Evolutionary conservation across 2,113 vertebrate genomes (phyloP).

Genomic region (Chunga burmeisteri): DNA sequence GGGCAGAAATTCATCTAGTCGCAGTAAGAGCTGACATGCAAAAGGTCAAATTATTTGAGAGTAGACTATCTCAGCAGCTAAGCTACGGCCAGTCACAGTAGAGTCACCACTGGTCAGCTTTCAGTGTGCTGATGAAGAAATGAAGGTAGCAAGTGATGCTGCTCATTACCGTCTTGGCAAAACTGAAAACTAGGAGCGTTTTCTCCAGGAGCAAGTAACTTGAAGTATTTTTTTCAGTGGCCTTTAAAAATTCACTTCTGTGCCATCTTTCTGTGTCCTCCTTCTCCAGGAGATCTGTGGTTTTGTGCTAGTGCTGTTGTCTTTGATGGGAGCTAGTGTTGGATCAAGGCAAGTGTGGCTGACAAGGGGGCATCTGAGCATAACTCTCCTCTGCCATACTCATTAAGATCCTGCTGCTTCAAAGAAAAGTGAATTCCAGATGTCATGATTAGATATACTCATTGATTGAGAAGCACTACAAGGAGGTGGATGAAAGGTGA

Average conservation of each 20-base stretch:
- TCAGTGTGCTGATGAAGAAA: fast-evolving
- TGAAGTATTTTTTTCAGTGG: background rate
- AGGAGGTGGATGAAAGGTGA: background rate
- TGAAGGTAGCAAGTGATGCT: background rate
- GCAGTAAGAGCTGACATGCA: background rate
- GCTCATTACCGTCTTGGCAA: background rate
- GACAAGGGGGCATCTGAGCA: background rate
- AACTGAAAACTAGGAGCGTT: background rate
- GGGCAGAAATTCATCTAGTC: background rate
- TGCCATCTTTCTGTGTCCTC: background rate
- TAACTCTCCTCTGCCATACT: background rate
- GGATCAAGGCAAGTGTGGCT: background rate
- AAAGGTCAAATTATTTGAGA: background rate
- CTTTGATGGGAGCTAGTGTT: background rate
- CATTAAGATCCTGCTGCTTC: background rate
- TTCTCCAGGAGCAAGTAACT: background rate
- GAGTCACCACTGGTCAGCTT: background rate
- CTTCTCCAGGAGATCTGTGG: background rate
- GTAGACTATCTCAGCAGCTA: background rate
- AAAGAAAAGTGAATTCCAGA: background rate
- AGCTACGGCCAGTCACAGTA: fast-evolving
- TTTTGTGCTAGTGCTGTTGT: background rate
- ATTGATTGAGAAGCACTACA: background rate
- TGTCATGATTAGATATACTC: background rate
- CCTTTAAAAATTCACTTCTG: background rate